phyloP scores from a whole-genome alignment of 2,888 invertebrate species.

The Agrochola litura region DNA sequence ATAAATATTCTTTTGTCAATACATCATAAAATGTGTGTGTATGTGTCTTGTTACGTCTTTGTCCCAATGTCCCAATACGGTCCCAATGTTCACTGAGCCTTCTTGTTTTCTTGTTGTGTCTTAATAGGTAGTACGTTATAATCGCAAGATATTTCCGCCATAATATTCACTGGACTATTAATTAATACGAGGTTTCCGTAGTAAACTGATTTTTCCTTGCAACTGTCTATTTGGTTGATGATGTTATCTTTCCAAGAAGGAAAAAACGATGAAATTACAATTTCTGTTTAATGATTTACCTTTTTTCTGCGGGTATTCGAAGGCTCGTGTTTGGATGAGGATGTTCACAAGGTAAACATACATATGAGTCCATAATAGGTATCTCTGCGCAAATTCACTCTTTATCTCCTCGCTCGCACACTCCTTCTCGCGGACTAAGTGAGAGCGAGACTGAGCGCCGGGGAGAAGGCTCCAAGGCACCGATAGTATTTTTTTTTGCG shows the following conservation, averaged over 20 bases:
- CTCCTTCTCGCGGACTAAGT: too few relatives aligned
- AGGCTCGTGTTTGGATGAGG: background rate
- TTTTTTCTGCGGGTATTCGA: background rate
- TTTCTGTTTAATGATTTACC: background rate
- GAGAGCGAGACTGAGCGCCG: too few relatives aligned
- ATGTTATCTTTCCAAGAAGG: background rate
- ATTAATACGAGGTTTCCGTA: background rate
- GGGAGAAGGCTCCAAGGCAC: too few relatives aligned
- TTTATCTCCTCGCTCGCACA: too few relatives aligned
- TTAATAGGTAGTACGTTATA: slow-evolving; percentile 23
- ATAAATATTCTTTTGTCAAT: too few relatives aligned
- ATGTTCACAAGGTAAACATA: background rate
- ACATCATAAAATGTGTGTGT: too few relatives aligned
- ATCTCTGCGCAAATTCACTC: too few relatives aligned
- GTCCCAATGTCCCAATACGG: too few relatives aligned
- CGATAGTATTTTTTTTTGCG: too few relatives aligned
- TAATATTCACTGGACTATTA: slow-evolving; percentile 26
- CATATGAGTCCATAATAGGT: too few relatives aligned
- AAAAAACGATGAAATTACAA: background rate
- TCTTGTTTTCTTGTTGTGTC: background rate
- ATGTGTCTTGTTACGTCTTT: too few relatives aligned
- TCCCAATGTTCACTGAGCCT: background rate
- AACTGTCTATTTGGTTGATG: slow-evolving; percentile 19
- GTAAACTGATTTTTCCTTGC: slow-evolving; percentile 4
- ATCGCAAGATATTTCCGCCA: slow-evolving; percentile 47